Conservation (phyloP, 1,140 invertebrate species). For the Sarcophaga bullata region DNA sequence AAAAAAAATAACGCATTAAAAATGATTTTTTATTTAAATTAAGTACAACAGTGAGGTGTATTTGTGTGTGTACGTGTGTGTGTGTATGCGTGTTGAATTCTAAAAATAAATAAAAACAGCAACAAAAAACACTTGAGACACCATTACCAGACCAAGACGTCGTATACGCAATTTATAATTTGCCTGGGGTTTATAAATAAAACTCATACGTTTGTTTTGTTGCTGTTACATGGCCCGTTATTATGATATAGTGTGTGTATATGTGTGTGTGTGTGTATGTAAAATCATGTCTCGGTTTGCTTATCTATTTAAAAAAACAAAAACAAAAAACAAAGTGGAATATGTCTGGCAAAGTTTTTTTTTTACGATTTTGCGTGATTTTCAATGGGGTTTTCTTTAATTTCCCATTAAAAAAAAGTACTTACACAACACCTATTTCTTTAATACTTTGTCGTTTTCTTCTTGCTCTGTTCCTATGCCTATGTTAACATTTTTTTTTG, state of each 20-base stretch:
- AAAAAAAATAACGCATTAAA: neutral
- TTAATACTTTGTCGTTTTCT: neutral
- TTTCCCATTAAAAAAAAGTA: constrained; percentile 12
- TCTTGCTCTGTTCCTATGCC: too few species aligned
- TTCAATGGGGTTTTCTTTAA: constrained; percentile 16
- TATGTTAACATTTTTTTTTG: neutral
- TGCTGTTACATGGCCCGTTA: neutral
- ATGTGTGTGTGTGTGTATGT: neutral
- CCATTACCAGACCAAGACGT: neutral
- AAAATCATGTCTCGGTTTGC: neutral
- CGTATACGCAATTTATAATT: constrained; percentile 22
- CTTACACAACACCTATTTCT: constrained; percentile 15
- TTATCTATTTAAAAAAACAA: neutral
- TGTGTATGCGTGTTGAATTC: neutral
- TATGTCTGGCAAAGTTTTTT: too few species aligned
- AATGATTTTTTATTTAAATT: constrained; percentile 2
- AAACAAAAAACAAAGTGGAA: too few species aligned
- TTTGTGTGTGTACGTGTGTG: neutral
- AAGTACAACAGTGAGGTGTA: neutral
- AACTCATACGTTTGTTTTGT: neutral
- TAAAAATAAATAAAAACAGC: constrained; percentile 11
- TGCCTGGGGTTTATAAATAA: constrained; percentile 6
- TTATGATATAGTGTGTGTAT: neutral
- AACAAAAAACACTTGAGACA: constrained; percentile 21
- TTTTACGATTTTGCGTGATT: constrained; percentile 1